Evolutionary conservation across 2,113 vertebrate genomes (phyloP).

Genomic region (Ancistrus triradiatus): DNA sequence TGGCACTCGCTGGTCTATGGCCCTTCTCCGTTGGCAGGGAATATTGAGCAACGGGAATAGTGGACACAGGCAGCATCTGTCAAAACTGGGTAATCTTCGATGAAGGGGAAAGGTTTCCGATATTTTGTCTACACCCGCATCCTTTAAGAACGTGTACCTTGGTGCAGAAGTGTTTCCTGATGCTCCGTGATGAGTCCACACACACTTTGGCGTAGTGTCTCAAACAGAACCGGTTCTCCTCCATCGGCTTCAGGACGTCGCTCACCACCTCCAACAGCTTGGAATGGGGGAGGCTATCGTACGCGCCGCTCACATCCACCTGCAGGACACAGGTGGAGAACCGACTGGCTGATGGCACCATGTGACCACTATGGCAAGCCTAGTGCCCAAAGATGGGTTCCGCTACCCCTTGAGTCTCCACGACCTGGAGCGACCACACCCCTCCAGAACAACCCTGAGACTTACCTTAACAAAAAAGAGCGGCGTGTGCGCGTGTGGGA

Average conservation of each 20-base stretch:
- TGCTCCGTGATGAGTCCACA: constrained; percentile 59
- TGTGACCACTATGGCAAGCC: too few relatives aligned
- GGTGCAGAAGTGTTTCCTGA: constrained; percentile 58
- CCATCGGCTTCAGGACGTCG: constrained; percentile 59
- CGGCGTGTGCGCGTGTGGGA: constrained; percentile 58
- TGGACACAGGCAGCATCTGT: too few relatives aligned
- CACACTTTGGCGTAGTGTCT: constrained; percentile 77
- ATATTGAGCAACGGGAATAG: too few relatives aligned
- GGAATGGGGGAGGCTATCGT: constrained; percentile 81
- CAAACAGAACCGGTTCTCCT: constrained; percentile 67
- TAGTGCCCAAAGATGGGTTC: too few relatives aligned
- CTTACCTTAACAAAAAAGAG: constrained; percentile 87
- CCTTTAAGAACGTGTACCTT: not conserved
- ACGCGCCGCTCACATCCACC: constrained; percentile 86
- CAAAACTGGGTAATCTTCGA: too few relatives aligned
- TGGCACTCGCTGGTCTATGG: too few relatives aligned
- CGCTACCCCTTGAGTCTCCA: too few relatives aligned
- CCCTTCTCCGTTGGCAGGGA: too few relatives aligned
- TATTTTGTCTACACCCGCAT: not conserved
- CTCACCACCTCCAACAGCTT: constrained; percentile 80
- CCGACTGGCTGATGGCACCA: too few relatives aligned
- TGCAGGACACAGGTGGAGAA: constrained; percentile 48
- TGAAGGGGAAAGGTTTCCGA: too few relatives aligned
- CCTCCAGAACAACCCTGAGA: too few relatives aligned
- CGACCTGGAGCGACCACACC: too few relatives aligned